phyloP scores from a whole-genome alignment of 2,888 invertebrate species.

The Linnaemya tessellans region DNA sequence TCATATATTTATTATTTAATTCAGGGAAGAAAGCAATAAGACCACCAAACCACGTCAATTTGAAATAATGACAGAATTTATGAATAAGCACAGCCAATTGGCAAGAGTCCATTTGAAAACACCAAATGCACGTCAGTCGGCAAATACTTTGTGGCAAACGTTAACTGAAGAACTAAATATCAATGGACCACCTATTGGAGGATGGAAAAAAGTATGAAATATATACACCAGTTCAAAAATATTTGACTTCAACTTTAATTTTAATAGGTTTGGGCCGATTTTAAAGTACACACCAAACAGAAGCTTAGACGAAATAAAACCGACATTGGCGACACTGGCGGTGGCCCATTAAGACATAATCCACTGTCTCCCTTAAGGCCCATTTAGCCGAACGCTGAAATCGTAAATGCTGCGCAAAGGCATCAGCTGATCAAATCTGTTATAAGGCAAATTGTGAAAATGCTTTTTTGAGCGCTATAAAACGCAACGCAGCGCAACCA shows the following conservation, averaged over 20 bases:
- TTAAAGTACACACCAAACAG: constrained; percentile 21
- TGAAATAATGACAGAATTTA: constrained; percentile 31
- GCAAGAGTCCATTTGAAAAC: constrained; percentile 12
- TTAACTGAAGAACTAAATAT: constrained; percentile 8
- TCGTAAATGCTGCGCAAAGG: too few relatives aligned
- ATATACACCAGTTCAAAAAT: constrained; percentile 8
- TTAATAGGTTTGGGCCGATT: not conserved
- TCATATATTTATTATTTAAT: too few relatives aligned
- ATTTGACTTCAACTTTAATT: too few relatives aligned
- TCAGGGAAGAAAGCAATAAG: too few relatives aligned
- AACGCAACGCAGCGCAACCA: too few relatives aligned
- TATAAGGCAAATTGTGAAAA: too few relatives aligned
- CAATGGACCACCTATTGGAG: not conserved
- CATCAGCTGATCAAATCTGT: too few relatives aligned
- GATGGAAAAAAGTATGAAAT: not conserved
- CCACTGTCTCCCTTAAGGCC: constrained; percentile 18
- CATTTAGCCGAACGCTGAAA: too few relatives aligned
- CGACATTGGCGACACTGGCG: not conserved
- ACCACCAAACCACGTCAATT: constrained; percentile 15
- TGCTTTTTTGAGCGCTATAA: too few relatives aligned
- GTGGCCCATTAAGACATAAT: constrained; percentile 8
- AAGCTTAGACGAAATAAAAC: constrained; percentile 4
- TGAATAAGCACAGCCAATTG: constrained; percentile 15
- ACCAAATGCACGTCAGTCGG: constrained; percentile 23
- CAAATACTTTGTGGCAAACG: constrained; percentile 9